Evolutionary conservation across 2,113 vertebrate genomes (phyloP), one percentile per base, ranked within the genome.

Genomic region (Pogonocichla stellata): DNA sequence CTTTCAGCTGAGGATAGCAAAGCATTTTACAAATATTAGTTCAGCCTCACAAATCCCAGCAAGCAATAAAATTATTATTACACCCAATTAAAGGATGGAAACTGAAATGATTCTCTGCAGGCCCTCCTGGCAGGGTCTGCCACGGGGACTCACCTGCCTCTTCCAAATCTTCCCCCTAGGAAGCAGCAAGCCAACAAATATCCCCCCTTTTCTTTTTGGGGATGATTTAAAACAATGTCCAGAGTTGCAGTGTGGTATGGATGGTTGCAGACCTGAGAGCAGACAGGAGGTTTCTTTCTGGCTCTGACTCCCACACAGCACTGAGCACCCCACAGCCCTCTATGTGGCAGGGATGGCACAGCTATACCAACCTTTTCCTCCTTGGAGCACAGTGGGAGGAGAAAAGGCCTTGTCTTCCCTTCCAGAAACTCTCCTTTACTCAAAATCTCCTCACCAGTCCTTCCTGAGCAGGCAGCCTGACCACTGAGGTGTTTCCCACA

Each of bases 41-140:
- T 96, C 92, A 96, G 95, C 86, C 88, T 93, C 79, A 70, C 90
- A 88, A 91, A 96, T 80, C 93, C 77, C 79, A 86, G 95, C 82
- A 88, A 93, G 96, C 82, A 64, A 83, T 96, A 60, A 83, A 92
- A 75, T 93, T 83, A 73, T 95, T 95, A 80, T 87, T 90, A 73
- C 71, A 86, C 74, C 90, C 78, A 94, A 85, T 96, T 93, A 94
- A 90, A 94, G 79, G 70, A 43, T 2, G 2, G 71, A 73, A 73
- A 83, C 54, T 20, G 54, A 78, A 95, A 87, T 70, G 10, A 62
- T 66, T 86, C 51, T 71, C 29, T 66, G 20, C 33, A 89, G 65
- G 47, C 20, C 3, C 3, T 87, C 19, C 50, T 57, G 56, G 73
- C 85, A 77, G 60, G n/a, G 28, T 89, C 51, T 84, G 47, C 38